Evolutionary conservation across 2,888 invertebrate species (phyloP).

Genomic region (Eueremaeus valkanovi): DNA sequence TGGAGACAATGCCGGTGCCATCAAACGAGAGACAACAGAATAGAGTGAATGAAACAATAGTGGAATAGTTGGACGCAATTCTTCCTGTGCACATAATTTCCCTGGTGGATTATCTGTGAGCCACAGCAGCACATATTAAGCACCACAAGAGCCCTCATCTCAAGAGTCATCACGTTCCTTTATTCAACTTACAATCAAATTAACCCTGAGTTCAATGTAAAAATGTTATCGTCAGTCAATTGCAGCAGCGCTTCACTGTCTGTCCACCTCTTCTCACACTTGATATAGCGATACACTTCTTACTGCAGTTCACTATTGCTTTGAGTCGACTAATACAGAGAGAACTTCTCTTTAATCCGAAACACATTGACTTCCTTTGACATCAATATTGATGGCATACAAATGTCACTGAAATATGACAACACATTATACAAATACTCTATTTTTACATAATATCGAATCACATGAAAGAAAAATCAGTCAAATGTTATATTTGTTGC

Average conservation of each 20-base stretch:
- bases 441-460: constrained; percentile 1
- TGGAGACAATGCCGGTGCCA: background rate
- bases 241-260: no score
- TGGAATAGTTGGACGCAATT: background rate
- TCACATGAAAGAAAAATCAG: background rate
- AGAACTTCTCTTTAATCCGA: no score
- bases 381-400: background rate
- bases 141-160: constrained; percentile 25
- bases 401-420: background rate
- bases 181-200: constrained; percentile 29
- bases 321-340: no score
- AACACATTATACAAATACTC: background rate
- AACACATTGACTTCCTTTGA: background rate
- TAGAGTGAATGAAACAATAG: constrained; percentile 8
- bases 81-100: constrained; percentile 11
- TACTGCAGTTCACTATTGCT: no score
- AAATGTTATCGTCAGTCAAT: constrained; percentile 4
- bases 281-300: no score
- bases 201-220: background rate
- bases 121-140: constrained; percentile 24
- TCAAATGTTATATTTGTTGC: background rate
- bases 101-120: constrained; percentile 1
- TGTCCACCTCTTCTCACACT: background rate
- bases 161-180: constrained; percentile 11
- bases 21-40: background rate